phyloP scores from a whole-genome alignment of 2,113 vertebrate species.

The Calyptomena viridis region DNA sequence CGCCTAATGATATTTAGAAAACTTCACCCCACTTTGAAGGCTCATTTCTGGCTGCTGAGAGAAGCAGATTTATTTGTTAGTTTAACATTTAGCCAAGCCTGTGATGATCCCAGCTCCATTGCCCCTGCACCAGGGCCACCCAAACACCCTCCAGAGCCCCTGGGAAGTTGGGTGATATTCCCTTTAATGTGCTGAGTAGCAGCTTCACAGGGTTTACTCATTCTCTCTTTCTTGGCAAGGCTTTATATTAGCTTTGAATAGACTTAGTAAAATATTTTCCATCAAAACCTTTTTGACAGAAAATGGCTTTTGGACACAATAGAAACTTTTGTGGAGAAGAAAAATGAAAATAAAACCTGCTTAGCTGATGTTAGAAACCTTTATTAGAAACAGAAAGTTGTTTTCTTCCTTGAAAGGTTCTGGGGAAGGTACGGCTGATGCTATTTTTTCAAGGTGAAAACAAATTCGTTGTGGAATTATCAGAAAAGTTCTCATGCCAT shows the following conservation, averaged over 20 bases:
- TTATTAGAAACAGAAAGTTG: not conserved
- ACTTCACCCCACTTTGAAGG: not conserved
- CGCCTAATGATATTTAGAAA: not conserved
- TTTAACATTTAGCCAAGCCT: not conserved
- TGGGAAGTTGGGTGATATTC: not conserved
- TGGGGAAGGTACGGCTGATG: not conserved
- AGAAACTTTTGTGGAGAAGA: not conserved
- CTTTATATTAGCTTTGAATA: not conserved
- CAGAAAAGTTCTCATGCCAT: not conserved
- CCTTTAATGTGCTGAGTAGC: not conserved
- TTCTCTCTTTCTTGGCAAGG: not conserved
- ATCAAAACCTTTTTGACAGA: not conserved
- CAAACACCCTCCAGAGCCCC: not conserved
- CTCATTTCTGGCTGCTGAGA: not conserved
- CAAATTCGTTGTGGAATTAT: not conserved
- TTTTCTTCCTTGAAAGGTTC: not conserved
- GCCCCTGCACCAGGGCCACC: not conserved
- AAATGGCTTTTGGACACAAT: not conserved
- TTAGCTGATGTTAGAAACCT: not conserved
- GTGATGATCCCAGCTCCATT: not conserved
- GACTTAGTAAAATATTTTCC: conserved; percentile 15
- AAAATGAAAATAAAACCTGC: not conserved
- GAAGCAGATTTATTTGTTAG: conserved; percentile 1
- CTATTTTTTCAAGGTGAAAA: not conserved
- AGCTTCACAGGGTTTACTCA: not conserved